These are phyloP conservation scores for Centropus bengalensis DNA, from an alignment of 2,113 vertebrate genomes.

Conservation along the genomic window DNA sequence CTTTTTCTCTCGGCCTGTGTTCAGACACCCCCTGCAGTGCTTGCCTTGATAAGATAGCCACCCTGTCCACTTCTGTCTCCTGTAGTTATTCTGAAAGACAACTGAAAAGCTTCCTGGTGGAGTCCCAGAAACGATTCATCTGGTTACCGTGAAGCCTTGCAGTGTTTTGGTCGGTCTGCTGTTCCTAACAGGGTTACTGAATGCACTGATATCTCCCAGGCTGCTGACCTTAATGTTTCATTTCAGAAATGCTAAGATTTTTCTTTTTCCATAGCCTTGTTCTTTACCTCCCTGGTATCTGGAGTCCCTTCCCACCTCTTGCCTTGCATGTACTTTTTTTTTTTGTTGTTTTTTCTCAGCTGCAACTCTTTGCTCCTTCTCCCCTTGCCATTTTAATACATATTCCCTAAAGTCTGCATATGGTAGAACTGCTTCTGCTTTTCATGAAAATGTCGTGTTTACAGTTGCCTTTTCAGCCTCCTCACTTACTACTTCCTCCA, in stretches of 20 bases:
- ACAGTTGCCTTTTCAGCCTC: not conserved
- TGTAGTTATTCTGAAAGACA: not conserved
- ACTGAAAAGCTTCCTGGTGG: not conserved
- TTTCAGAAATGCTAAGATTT: not conserved
- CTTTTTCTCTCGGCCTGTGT: not conserved
- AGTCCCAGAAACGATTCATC: not conserved
- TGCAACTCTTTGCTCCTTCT: not conserved
- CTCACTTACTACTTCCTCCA: not conserved
- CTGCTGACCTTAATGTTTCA: not conserved
- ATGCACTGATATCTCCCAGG: not conserved
- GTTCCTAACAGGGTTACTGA: not conserved
- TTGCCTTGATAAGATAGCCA: not conserved
- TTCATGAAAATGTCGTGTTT: not conserved
- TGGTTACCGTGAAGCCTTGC: not conserved
- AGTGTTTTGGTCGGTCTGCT: not conserved
- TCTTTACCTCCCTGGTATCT: not conserved
- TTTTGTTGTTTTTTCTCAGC: not conserved
- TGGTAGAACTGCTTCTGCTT: not conserved
- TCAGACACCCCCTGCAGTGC: not conserved
- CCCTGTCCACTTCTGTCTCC: not conserved
- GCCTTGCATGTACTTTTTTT: not conserved
- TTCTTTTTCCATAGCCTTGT: not conserved
- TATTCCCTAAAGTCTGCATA: not conserved
- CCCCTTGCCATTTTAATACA: not conserved
- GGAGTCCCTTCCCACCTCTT: not conserved